A percentile compares a stretch with the other conserved stretches of the same genome.
Evolutionary conservation across 2,888 invertebrate species (phyloP).

Genomic region (Agriotes lineatus): DNA sequence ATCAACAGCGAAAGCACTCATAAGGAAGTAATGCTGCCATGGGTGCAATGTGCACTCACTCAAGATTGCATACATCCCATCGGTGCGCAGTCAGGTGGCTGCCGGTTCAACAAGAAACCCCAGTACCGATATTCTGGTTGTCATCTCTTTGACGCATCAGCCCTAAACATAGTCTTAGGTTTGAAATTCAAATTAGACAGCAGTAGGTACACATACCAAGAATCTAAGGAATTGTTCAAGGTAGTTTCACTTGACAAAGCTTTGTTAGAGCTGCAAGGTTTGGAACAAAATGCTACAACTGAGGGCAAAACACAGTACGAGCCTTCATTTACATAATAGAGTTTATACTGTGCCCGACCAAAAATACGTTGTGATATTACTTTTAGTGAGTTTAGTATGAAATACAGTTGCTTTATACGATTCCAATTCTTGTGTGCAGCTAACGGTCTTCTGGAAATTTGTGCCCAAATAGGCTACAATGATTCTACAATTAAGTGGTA

Average conservation of each 20-base stretch:
- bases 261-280: constrained; percentile 57
- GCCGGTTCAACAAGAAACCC: constrained; percentile 93
- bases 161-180: constrained; percentile 84
- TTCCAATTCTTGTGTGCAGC: not conserved
- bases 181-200: constrained; percentile 62
- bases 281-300: constrained; percentile 65
- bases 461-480: not conserved
- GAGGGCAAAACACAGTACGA: constrained; percentile 54
- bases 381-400: constrained; percentile 36
- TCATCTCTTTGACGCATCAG: constrained; percentile 93
- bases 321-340: constrained; percentile 39
- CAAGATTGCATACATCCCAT: constrained; percentile 93
- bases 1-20: constrained; percentile 79
- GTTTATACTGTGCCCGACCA: constrained; percentile 38
- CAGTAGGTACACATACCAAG: constrained; percentile 60
- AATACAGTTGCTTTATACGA: not conserved
- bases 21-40: constrained; percentile 84
- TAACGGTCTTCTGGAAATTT: not conserved
- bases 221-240: constrained; percentile 57
- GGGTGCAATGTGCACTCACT: constrained; percentile 93
- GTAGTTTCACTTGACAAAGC: constrained; percentile 61
- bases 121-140: constrained; percentile 95
- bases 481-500: not conserved
- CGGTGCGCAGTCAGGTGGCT: constrained; percentile 90
- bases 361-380: constrained; percentile 51